Evolutionary conservation across 2,797 vertebrate genomes (phyloP).

Genomic region (Halcyon smyrnensis): DNA sequence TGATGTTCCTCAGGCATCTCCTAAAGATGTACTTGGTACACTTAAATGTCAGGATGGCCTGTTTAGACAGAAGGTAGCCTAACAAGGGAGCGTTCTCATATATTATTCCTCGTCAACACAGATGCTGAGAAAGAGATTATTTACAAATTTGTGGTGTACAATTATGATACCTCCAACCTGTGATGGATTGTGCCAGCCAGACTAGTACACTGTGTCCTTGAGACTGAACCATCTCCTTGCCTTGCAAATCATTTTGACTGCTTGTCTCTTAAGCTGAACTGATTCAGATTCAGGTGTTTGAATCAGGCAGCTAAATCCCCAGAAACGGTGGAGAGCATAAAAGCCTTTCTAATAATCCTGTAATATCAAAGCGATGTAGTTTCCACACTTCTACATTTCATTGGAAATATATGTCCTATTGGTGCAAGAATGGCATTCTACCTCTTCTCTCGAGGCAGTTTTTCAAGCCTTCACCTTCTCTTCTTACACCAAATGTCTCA

Average conservation of each 20-base stretch:
- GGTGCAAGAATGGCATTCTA: not conserved
- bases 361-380: not conserved
- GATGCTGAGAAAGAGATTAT: conserved; percentile 45
- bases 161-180: conserved; percentile 14
- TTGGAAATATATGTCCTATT: not conserved
- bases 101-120: conserved; percentile 5
- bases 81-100: not conserved
- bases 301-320: conserved; percentile 23
- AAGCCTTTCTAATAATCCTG: not conserved
- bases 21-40: not conserved
- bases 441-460: not conserved
- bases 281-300: not conserved
- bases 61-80: conserved; percentile 24
- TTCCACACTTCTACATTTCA: not conserved
- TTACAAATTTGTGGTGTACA: conserved; percentile 52
- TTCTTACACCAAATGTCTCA: not conserved
- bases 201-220: conserved; percentile 24
- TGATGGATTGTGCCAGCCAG: conserved; percentile 49
- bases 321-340: not conserved
- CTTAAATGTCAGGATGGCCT: not conserved
- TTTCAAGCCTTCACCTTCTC: not conserved
- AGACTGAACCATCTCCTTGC: conserved; percentile 15
- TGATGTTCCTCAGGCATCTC: not conserved
- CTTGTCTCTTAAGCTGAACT: not conserved
- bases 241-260: conserved; percentile 38